Evolutionary conservation across 35 echinoderm and acorn worm species (phyloP), one percentile per base, ranked within the genome.

Genomic region (Anneissia japonica): DNA sequence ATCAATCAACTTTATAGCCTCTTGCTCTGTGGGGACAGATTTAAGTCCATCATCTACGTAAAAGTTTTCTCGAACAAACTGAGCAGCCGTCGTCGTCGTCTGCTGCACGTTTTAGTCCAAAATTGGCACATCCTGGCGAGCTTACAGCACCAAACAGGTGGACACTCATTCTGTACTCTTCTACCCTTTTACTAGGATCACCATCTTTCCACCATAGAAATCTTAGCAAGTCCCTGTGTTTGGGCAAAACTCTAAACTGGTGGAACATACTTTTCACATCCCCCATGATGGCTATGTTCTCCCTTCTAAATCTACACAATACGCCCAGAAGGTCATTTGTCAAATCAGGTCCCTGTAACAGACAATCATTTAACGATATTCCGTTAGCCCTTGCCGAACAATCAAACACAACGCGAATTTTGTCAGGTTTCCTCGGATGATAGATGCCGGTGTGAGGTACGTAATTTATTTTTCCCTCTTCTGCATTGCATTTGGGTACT

Each of bases 161-260:
- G 6, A 88, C 90, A 31, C 28, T 32, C 90, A 91, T 91, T 74
- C 73, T 31, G 79, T 87, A 75, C 23, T 76, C 79, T 39, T 72
- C 34, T 35, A 77, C 35, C 72, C 74, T 23, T 21, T 79, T 78
- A 17, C n/a, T 19, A 51, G 38, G 32, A 80, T 91, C 78, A 37
- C 82, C 85, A 51, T 88, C 74, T 82, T 73, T 32, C 90, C 90
- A 92, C 90, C 84, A 87, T 28, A 91, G 77, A 77, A 91, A 91
- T 17, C 89, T 21, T 34, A 92, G 51, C 10, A 51, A 80, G 84
- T 92, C 74, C 30, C 75, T 35, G 46, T 92, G 23, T 33, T 39
- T 36, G 19, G 74, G 13, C 37, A 78, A 45, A 21, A 87, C 90
- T 21, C 55, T 37, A 26, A 87, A 86, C 46, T 92, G 90, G 38